Conservation (phyloP, 2,797 vertebrate species). For the Diplodus puntazzo region DNA sequence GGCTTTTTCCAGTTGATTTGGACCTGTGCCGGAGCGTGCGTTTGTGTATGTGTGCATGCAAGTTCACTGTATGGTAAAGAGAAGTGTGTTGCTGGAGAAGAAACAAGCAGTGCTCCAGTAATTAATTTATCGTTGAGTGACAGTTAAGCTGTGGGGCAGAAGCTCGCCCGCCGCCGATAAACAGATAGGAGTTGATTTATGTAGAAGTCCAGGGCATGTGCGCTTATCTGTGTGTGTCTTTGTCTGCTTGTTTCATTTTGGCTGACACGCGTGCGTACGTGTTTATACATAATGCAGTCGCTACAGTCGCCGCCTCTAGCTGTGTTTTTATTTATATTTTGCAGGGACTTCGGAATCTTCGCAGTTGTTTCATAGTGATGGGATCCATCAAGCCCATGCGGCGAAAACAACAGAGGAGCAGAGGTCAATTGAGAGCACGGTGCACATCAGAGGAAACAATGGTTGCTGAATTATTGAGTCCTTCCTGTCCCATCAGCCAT, state of each 20-base stretch:
- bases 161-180: conserved; percentile 67
- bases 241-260: conserved; percentile 49
- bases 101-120: conserved; percentile 63
- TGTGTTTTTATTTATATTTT: conserved; percentile 69
- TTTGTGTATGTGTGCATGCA: conserved; percentile 21
- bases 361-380: conserved; percentile 60
- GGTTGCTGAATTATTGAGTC: conserved; percentile 86
- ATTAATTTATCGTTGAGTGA: conserved; percentile 82
- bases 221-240: conserved; percentile 46
- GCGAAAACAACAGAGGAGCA: conserved; percentile 76
- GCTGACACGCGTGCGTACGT: conserved; percentile 40
- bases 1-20: conserved; percentile 36
- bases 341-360: conserved; percentile 56
- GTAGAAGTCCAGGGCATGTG: conserved; percentile 49
- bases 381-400: conserved; percentile 76
- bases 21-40: conserved; percentile 18
- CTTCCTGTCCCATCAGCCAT: conserved; percentile 82
- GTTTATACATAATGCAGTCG: conserved; percentile 63
- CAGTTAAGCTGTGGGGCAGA: conserved; percentile 67
- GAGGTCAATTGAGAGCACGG: conserved; percentile 80
- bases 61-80: conserved; percentile 36
- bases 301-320: conserved; percentile 48
- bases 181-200: conserved; percentile 78
- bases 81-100: conserved; percentile 51
- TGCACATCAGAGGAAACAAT: conserved; percentile 85